Percentiles rank a stretch among this genome's conserved stretches.
Evolutionary conservation across 2,888 invertebrate genomes (phyloP).

Genomic region (Idaea straminata): DNA sequence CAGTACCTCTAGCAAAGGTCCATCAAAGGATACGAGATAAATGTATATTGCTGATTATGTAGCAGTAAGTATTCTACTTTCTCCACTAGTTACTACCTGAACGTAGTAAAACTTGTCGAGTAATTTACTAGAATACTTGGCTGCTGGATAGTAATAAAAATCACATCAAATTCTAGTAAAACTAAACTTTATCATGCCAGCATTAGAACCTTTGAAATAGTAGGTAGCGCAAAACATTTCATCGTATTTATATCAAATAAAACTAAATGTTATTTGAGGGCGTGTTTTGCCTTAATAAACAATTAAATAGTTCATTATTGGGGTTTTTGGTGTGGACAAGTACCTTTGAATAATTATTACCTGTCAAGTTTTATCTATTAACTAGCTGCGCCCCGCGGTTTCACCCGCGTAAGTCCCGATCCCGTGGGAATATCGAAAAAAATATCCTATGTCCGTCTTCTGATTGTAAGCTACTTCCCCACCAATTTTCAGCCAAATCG

Average conservation of each 20-base stretch:
- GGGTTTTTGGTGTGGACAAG: too few relatives aligned
- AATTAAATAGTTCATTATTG: too few relatives aligned
- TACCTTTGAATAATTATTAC: too few relatives aligned
- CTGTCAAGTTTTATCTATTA: too few relatives aligned
- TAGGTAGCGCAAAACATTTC: neutral
- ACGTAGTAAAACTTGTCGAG: neutral
- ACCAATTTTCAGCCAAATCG: too few relatives aligned
- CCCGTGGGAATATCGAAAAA: too few relatives aligned
- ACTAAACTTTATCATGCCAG: neutral
- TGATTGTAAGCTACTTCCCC: too few relatives aligned
- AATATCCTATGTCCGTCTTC: too few relatives aligned
- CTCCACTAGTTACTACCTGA: neutral
- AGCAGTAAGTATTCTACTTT: neutral
- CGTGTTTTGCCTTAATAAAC: too few relatives aligned
- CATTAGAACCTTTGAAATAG: neutral
- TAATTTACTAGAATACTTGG: slow-evolving; percentile 1
- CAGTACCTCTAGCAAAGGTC: neutral
- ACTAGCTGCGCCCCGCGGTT: too few relatives aligned
- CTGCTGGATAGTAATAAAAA: neutral
- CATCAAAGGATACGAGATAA: neutral
- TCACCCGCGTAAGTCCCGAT: too few relatives aligned
- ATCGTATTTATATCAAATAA: neutral
- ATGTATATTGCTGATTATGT: neutral
- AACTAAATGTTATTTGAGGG: too few relatives aligned
- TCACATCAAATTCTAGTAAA: neutral